Evolutionary conservation across 2,797 vertebrate species (phyloP), one percentile per base, ranked within the genome.

Genomic region (Clarias pachynema): DNA sequence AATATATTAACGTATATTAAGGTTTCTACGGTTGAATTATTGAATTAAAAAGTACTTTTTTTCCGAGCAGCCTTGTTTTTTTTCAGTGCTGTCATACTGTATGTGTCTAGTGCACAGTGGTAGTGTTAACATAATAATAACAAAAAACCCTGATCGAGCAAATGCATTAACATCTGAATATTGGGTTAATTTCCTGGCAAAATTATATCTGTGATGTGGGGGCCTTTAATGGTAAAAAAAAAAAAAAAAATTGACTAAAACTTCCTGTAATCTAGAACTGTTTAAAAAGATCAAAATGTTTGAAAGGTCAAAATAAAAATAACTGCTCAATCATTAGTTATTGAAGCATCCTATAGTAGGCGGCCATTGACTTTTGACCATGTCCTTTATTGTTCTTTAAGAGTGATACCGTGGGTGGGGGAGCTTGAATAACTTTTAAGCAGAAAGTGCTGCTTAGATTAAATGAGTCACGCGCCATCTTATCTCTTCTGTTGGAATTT

Each of bases 401-500:
- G 6, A 63, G 60, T 20, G 20, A 49, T 44, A 8, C 59, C 7
- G 89, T 86, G 53, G 84, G 89, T 86, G 89, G 87, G 86, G 79
- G 60, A 81, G 57, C 44, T 85, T 24, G 72, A 63, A 20, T 69
- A 80, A 53, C 12, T 0, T 81, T 78, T 26, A 26, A 44, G 44
- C 16, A 87, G 5, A 44, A 79, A 79, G 49, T 20, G 0, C 0
- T 20, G 22, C 24, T 18, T 34, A 70, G 49, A 4, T 12, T 18
- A 57, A 81, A 75, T 87, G 82, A 89, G 49, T 88, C 81, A 86
- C 4, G 9, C 5, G 9, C 44, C 24, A 29, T 80, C 70, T 77
- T 68, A 87, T 86, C 81, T 83, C 7, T 12, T 74, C 65, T 78
- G 40, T 34, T 69, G 87, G 87, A 80, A 88, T 87, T 88, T 87